Percentiles rank a stretch among this genome's conserved stretches.
These are phyloP conservation scores for Alectoris magna DNA, from an alignment of 2,797 vertebrate species.

Conservation along the genomic window DNA sequence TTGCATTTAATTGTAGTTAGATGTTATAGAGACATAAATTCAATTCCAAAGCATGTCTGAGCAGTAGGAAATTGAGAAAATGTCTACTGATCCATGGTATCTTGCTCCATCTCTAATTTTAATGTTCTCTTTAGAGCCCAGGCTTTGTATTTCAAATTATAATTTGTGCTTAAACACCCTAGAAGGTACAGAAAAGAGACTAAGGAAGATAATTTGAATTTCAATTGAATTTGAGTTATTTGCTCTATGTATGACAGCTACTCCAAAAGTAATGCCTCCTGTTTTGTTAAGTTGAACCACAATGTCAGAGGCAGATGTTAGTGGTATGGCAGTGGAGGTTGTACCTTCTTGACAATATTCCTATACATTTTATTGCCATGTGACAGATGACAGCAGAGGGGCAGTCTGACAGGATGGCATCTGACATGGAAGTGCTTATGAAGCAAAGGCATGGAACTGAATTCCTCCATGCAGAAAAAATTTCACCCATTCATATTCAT, in stretches of 20 bases:
- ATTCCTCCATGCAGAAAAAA: neutral
- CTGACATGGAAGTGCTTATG: neutral
- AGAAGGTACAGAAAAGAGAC: neutral
- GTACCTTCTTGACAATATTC: neutral
- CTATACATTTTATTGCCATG: neutral
- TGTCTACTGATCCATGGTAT: neutral
- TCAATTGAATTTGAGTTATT: neutral
- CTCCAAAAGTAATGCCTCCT: neutral
- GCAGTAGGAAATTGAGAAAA: neutral
- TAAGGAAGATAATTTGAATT: neutral
- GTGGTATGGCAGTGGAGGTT: neutral
- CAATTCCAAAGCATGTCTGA: neutral
- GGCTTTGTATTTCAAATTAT: conserved; percentile 6
- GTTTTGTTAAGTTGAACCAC: neutral
- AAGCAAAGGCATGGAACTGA: neutral
- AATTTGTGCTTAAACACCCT: neutral
- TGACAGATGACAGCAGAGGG: neutral
- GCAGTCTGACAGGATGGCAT: neutral
- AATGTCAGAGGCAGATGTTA: neutral
- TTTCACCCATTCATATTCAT: neutral
- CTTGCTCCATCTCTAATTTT: neutral
- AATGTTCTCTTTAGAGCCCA: neutral
- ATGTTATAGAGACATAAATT: neutral
- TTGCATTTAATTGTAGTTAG: neutral
- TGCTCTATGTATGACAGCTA: neutral